These are phyloP conservation scores for Brachionus plicatilis DNA, from an alignment of 1,140 invertebrate species.

Conservation along the genomic window DNA sequence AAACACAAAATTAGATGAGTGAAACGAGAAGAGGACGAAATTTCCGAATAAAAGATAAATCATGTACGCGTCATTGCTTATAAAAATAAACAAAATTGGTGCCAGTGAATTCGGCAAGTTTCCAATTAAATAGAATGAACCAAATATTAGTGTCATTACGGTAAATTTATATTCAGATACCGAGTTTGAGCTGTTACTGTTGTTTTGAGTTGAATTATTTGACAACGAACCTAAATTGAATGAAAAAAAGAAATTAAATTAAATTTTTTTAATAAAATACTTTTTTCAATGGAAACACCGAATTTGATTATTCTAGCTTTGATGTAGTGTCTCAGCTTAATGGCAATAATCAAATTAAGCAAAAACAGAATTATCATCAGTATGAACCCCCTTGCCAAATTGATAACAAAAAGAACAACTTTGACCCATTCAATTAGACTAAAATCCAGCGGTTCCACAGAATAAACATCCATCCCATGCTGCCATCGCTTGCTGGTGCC, in stretches of 20 bases:
- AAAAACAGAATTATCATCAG: conserved; percentile 6
- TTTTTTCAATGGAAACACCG: not conserved
- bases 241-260: not conserved
- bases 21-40: conserved; percentile 25
- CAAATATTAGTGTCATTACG: conserved; percentile 20
- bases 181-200: not conserved
- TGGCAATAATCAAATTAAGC: not conserved
- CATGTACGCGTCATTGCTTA: not conserved
- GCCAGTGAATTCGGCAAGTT: conserved; percentile 32
- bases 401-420: not conserved
- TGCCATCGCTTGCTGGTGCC: not conserved
- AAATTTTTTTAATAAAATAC: not conserved
- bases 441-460: not conserved
- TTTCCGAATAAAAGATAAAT: conserved; percentile 36
- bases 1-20: conserved; percentile 4
- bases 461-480: not conserved
- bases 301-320: not conserved
- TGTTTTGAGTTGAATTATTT: not conserved
- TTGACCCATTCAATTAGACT: not conserved
- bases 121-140: conserved; percentile 15
- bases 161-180: conserved; percentile 16
- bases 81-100: conserved; percentile 3
- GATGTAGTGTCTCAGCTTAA: not conserved
- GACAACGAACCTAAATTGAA: not conserved
- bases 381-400: not conserved